Conservation (phyloP, 2,888 invertebrate species). For the Pilophorus perplexus region DNA sequence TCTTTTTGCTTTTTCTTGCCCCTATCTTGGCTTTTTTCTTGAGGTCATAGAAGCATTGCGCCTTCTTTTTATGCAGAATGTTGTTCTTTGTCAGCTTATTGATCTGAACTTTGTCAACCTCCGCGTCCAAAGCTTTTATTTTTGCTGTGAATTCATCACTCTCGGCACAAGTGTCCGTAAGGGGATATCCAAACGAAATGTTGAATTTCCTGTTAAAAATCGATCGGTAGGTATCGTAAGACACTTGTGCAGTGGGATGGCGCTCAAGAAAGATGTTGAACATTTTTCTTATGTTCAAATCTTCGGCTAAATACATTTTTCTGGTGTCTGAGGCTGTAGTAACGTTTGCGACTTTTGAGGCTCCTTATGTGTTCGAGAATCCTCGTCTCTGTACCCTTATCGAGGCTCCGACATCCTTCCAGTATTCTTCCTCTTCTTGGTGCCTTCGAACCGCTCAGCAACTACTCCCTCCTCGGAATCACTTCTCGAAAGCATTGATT, state of each 20-base stretch:
- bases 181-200: conserved; percentile 49
- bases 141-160: conserved; percentile 23
- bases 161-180: conserved; percentile 44
- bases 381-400: too few species aligned
- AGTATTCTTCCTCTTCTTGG: not conserved
- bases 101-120: not conserved
- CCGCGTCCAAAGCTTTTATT: not conserved
- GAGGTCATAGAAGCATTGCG: conserved; percentile 2
- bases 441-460: not conserved
- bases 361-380: too few species aligned
- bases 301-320: too few species aligned
- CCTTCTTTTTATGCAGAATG: conserved; percentile 3
- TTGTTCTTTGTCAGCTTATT: not conserved
- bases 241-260: conserved; percentile 24
- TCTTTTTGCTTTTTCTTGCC: not conserved
- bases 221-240: conserved; percentile 48
- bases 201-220: conserved; percentile 49
- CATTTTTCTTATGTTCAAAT: too few species aligned
- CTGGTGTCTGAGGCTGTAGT: too few species aligned
- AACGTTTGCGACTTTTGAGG: too few species aligned
- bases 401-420: not conserved
- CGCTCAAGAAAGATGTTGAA: too few species aligned
- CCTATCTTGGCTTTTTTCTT: conserved; percentile 16
- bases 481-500: not conserved
- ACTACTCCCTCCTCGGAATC: not conserved